Percentiles rank a stretch among this genome's conserved stretches.
phyloP scores from a whole-genome alignment of 2,113 vertebrate species.

The Oncorhynchus nerka region DNA sequence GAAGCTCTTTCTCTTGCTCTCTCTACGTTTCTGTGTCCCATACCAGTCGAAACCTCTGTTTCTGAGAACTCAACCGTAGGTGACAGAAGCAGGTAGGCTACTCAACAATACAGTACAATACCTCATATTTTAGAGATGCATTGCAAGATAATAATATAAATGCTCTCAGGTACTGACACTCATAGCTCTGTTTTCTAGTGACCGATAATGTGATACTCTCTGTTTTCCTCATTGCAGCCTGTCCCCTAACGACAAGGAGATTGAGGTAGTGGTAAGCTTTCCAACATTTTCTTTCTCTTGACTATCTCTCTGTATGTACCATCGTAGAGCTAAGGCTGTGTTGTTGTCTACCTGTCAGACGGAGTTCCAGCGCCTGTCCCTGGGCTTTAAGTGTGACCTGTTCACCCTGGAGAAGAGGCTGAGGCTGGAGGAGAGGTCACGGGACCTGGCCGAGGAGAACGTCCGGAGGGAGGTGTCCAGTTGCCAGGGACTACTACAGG shows the following conservation, averaged over 20 bases:
- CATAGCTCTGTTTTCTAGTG: not conserved
- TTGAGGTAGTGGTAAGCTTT: slow-evolving; percentile 80
- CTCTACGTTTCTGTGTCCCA: not conserved
- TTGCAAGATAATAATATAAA: not conserved
- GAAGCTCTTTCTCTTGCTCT: not conserved
- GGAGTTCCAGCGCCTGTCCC: slow-evolving; percentile 90
- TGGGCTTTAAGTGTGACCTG: slow-evolving; percentile 95
- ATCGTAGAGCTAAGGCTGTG: slow-evolving; percentile 36
- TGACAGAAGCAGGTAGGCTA: slow-evolving; percentile 57
- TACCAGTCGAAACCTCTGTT: slow-evolving; percentile 50
- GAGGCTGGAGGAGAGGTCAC: slow-evolving; percentile 87
- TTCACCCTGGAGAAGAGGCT: slow-evolving; percentile 95
- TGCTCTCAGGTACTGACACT: not conserved
- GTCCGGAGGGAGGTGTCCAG: slow-evolving; percentile 87
- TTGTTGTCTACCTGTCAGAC: slow-evolving; percentile 67
- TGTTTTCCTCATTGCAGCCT: slow-evolving; percentile 65
- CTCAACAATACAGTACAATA: too few relatives aligned
- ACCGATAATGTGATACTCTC: slow-evolving; percentile 29
- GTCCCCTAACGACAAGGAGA: slow-evolving; percentile 85
- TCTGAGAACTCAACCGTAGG: slow-evolving; percentile 50
- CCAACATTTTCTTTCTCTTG: not conserved
- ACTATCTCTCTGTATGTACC: not conserved
- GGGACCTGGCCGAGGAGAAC: slow-evolving; percentile 93
- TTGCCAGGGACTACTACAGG: slow-evolving; percentile 88
- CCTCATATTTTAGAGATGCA: not conserved